These are phyloP conservation scores for Xestia ashworthii DNA, from an alignment of 2,888 invertebrate genomes.

Conservation along the genomic window DNA sequence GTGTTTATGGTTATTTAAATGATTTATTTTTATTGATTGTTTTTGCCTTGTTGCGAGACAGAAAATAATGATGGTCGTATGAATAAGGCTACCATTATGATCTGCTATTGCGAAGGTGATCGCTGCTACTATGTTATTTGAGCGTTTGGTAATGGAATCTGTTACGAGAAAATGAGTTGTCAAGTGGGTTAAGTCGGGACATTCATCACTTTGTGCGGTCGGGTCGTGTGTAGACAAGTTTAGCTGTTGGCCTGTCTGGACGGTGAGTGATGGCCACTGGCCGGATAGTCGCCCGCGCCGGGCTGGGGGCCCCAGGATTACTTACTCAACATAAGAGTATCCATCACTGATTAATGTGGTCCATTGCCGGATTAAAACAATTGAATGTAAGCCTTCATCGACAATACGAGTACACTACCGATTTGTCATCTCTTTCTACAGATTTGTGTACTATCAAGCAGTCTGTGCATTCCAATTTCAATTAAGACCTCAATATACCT, in stretches of 20 bases:
- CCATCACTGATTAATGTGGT: constrained; percentile 21
- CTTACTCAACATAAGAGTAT: constrained; percentile 38
- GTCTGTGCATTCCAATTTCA: neutral
- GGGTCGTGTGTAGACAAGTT: constrained; percentile 62
- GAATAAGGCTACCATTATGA: constrained; percentile 88
- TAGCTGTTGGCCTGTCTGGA: constrained; percentile 56
- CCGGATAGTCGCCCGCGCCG: constrained; percentile 33
- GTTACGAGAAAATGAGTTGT: constrained; percentile 90
- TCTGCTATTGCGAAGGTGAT: constrained; percentile 87
- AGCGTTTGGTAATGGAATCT: constrained; percentile 87
- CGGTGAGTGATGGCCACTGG: constrained; percentile 60
- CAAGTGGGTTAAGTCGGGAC: constrained; percentile 81
- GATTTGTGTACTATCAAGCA: neutral
- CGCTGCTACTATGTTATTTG: constrained; percentile 86
- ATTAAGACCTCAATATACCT: neutral
- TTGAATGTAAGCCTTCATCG: constrained; percentile 18
- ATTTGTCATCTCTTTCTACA: neutral
- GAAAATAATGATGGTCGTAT: constrained; percentile 89
- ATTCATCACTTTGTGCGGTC: constrained; percentile 81
- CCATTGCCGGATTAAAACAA: constrained; percentile 19
- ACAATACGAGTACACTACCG: neutral
- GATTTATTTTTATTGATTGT: constrained; percentile 91
- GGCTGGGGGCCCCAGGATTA: constrained; percentile 26
- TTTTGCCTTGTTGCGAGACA: constrained; percentile 90
- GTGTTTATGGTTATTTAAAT: constrained; percentile 91